Conservation (phyloP, 2,888 invertebrate genomes). For the Diachrysia chrysitis region DNA sequence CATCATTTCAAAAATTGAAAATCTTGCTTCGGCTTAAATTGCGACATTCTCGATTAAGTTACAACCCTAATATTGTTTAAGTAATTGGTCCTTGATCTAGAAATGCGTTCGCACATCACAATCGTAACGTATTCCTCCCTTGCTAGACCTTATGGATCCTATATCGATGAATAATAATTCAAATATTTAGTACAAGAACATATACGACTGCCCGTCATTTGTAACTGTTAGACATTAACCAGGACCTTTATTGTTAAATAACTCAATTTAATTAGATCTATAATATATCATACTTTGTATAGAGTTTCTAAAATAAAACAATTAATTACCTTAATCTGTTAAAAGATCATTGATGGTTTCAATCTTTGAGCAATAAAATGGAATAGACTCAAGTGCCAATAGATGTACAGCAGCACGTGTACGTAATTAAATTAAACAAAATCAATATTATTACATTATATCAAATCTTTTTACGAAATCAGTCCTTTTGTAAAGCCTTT, state of each 20-base stretch:
- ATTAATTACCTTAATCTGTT: not conserved
- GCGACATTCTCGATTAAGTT: not conserved
- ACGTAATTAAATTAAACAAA: not conserved
- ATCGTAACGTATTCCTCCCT: not conserved
- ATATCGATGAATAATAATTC: not conserved
- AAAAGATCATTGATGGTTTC: not conserved
- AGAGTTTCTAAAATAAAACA: not conserved
- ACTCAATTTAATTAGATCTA: not conserved
- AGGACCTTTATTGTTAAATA: too few species aligned
- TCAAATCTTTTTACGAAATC: not conserved
- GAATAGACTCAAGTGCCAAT: not conserved
- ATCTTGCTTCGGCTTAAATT: not conserved
- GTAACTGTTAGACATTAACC: too few species aligned
- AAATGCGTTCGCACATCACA: not conserved
- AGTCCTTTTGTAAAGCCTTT: not conserved
- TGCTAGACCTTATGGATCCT: not conserved
- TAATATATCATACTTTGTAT: not conserved
- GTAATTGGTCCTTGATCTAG: not conserved
- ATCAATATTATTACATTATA: not conserved
- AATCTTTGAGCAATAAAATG: not conserved
- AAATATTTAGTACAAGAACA: too few species aligned
- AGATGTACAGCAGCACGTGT: constrained; percentile 1
- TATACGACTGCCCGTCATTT: too few species aligned
- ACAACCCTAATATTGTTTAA: not conserved
- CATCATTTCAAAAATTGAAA: not conserved